These are phyloP conservation scores for Tolmerus cingulatus DNA, from an alignment of 2,888 invertebrate species.

Conservation along the genomic window DNA sequence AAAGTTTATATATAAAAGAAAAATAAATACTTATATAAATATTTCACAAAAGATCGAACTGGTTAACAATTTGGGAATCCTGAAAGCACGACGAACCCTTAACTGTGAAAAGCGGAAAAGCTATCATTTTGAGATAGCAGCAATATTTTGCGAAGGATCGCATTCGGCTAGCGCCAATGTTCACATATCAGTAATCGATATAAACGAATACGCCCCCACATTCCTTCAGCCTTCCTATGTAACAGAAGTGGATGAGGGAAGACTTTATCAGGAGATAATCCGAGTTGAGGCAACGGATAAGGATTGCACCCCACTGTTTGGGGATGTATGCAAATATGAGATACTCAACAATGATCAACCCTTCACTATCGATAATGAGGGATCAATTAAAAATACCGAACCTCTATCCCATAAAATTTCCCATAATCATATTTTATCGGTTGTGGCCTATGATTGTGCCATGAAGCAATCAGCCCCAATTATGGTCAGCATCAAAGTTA, in stretches of 20 bases:
- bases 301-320: conserved; percentile 93
- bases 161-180: conserved; percentile 90
- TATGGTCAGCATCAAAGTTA: conserved; percentile 95
- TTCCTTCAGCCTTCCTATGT: conserved; percentile 92
- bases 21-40: not conserved
- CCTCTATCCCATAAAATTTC: conserved; percentile 90
- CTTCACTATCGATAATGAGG: conserved; percentile 91
- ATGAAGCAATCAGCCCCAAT: conserved; percentile 93
- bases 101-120: conserved; percentile 94
- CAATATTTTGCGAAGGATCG: conserved; percentile 88
- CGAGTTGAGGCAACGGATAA: conserved; percentile 91
- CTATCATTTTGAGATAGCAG: conserved; percentile 95
- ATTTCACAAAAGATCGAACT: conserved; percentile 68
- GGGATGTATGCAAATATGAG: conserved; percentile 97
- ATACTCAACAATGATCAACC: conserved; percentile 90
- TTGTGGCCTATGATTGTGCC: conserved; percentile 97
- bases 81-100: conserved; percentile 82
- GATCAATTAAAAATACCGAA: conserved; percentile 92
- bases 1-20: not conserved
- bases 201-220: conserved; percentile 93
- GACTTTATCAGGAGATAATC: conserved; percentile 87
- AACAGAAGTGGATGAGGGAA: conserved; percentile 85
- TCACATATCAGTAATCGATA: conserved; percentile 93
- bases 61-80: conserved; percentile 79
- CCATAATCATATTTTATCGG: conserved; percentile 95